Conservation (phyloP, 2,113 vertebrate genomes). For the Proteles cristata region DNA sequence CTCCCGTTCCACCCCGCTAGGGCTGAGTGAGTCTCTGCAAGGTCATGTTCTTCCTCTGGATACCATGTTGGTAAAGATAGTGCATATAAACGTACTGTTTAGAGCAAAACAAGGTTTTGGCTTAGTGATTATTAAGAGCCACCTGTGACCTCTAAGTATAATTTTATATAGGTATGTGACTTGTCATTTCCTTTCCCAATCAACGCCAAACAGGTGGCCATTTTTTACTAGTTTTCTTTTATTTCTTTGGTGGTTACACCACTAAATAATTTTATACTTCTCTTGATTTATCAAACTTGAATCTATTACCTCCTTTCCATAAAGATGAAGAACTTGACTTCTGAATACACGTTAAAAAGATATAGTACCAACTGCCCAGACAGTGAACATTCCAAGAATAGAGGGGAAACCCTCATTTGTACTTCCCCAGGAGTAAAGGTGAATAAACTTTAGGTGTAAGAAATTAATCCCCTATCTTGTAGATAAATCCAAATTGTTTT, state of each 20-base stretch:
- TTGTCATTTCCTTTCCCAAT: background rate
- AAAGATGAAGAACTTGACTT: background rate
- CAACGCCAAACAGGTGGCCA: background rate
- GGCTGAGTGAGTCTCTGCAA: background rate
- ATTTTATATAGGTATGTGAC: background rate
- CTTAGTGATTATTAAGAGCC: background rate
- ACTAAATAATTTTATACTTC: background rate
- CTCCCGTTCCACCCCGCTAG: background rate
- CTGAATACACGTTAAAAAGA: background rate
- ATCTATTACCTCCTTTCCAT: background rate
- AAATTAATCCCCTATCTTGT: background rate
- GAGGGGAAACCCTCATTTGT: background rate
- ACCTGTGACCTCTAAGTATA: background rate
- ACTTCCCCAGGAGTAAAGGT: background rate
- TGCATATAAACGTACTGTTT: background rate
- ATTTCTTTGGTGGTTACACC: background rate
- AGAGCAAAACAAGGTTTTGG: background rate
- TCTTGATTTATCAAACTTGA: constrained; percentile 12
- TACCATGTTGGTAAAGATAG: background rate
- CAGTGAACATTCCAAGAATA: background rate
- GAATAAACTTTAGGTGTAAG: background rate
- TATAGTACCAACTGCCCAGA: background rate
- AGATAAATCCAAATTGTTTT: background rate
- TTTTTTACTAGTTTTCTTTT: background rate
- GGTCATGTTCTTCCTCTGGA: background rate